Evolutionary conservation across 2,113 vertebrate species (phyloP).

Genomic region (Brachypteracias leptosomus): DNA sequence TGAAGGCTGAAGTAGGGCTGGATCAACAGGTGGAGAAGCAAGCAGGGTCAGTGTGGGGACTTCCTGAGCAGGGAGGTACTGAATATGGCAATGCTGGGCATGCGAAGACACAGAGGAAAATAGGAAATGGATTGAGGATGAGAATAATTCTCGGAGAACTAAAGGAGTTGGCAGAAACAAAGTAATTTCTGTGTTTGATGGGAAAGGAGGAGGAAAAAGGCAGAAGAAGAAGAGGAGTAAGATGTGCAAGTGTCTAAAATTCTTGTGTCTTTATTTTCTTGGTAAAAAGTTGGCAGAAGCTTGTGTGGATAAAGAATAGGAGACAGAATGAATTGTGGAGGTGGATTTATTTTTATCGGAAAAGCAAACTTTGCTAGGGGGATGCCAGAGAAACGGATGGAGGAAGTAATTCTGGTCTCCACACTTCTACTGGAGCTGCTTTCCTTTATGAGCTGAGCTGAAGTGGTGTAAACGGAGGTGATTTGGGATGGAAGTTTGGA

Average conservation of each 20-base stretch:
- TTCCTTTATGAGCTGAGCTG: not conserved
- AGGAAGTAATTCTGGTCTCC: not conserved
- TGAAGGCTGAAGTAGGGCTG: not conserved
- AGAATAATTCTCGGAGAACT: not conserved
- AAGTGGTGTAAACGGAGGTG: not conserved
- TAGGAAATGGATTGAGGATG: not conserved
- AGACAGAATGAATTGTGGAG: not conserved
- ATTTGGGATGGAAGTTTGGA: not conserved
- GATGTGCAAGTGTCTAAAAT: not conserved
- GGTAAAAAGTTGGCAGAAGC: not conserved
- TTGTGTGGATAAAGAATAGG: not conserved
- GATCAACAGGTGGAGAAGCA: not conserved
- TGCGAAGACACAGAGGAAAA: not conserved
- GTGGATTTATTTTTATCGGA: not conserved
- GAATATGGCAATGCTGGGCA: not conserved
- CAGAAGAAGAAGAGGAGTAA: not conserved
- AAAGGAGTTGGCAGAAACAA: not conserved
- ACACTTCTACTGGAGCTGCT: not conserved
- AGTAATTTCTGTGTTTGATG: not conserved
- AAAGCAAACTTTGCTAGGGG: not conserved
- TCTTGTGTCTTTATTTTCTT: not conserved
- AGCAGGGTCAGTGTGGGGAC: not conserved
- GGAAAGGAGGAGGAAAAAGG: not conserved
- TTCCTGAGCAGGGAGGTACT: not conserved
- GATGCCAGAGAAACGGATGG: not conserved